phyloP scores from a whole-genome alignment of 2,113 vertebrate species.

The Marmota flaviventris region DNA sequence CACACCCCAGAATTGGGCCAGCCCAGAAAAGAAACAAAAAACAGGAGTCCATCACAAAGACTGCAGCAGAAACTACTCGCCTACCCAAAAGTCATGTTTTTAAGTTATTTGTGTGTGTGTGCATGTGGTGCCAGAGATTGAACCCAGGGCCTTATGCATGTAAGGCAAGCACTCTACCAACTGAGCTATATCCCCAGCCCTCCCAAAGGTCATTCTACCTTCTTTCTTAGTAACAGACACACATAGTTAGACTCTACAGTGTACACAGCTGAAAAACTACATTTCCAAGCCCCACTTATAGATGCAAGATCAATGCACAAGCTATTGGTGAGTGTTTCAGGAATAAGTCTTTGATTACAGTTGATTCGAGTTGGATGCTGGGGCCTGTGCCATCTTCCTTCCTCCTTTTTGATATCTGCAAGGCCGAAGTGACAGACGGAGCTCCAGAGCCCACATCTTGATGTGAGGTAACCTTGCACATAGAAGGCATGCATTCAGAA shows the following conservation, averaged over 20 bases:
- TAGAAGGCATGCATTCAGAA: neutral
- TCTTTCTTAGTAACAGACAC: neutral
- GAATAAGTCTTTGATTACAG: neutral
- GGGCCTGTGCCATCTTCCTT: neutral
- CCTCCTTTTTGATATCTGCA: neutral
- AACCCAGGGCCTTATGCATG: too few relatives aligned
- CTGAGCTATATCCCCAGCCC: too few relatives aligned
- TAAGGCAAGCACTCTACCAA: too few relatives aligned
- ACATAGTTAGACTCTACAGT: neutral
- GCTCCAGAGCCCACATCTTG: neutral
- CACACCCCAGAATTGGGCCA: rapidly evolving
- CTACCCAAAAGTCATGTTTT: neutral
- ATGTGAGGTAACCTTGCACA: neutral
- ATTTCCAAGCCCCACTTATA: neutral
- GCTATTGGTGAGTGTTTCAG: neutral
- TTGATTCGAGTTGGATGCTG: neutral
- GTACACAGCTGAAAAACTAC: neutral
- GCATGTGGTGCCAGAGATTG: too few relatives aligned
- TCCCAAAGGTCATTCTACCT: neutral
- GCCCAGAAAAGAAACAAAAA: rapidly evolving
- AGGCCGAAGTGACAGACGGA: neutral
- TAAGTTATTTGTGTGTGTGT: too few relatives aligned
- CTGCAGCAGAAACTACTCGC: neutral
- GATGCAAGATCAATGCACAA: neutral
- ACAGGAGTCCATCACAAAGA: neutral